A percentile compares a stretch with the other conserved stretches of the same genome.
Conservation (phyloP, 2,888 invertebrate species). For the Melanotus villosus region DNA sequence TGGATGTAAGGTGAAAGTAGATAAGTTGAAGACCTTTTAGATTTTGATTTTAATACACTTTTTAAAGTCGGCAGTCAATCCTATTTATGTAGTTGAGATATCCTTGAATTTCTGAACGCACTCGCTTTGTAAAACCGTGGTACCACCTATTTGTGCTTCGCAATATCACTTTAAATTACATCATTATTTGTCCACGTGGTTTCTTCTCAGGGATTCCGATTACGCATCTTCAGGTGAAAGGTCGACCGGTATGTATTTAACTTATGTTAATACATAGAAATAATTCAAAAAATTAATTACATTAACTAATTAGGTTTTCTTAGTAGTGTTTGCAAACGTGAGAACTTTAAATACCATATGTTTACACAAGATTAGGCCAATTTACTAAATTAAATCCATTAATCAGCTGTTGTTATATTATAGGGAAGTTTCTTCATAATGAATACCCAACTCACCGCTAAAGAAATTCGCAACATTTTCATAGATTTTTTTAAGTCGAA, state of each 20-base stretch:
- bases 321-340: too few relatives aligned
- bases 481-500: slow-evolving; percentile 92
- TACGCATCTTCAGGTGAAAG: slow-evolving; percentile 21
- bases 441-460: slow-evolving; percentile 77
- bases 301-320: too few relatives aligned
- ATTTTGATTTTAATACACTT: too few relatives aligned
- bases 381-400: background rate
- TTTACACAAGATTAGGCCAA: background rate
- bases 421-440: slow-evolving; percentile 66
- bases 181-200: slow-evolving; percentile 5
- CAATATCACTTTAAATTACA: slow-evolving; percentile 1
- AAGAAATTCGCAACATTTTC: slow-evolving; percentile 87
- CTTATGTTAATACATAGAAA: background rate
- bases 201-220: slow-evolving; percentile 7
- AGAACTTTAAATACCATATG: slow-evolving; percentile 21
- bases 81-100: too few relatives aligned
- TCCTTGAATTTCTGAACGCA: too few relatives aligned
- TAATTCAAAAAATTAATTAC: background rate
- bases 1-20: too few relatives aligned
- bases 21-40: too few relatives aligned
- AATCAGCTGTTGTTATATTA: too few relatives aligned
- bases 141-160: too few relatives aligned
- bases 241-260: slow-evolving; percentile 7
- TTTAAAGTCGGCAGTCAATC: too few relatives aligned
- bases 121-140: too few relatives aligned